phyloP scores from a whole-genome alignment of 2,113 vertebrate genomes.

The Urocitellus parryii region DNA sequence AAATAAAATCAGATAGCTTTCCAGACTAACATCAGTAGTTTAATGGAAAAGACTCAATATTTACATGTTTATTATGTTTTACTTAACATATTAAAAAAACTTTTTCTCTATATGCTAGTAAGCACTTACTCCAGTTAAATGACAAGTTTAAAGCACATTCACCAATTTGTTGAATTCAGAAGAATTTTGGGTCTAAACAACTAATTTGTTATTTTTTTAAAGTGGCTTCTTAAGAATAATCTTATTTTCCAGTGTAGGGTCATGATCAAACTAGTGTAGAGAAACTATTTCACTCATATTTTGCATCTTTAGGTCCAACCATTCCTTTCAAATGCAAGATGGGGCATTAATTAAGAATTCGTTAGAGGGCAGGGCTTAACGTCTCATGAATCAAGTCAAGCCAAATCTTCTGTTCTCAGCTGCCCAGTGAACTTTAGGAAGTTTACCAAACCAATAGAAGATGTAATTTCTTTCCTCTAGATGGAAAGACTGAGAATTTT shows the following conservation, averaged over 20 bases:
- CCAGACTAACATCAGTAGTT: neutral
- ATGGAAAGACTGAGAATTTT: neutral
- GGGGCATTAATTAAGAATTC: neutral
- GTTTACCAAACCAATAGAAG: neutral
- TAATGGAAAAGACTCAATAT: neutral
- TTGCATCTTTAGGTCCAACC: neutral
- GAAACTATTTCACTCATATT: neutral
- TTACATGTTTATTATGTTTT: constrained; percentile 16
- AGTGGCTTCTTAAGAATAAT: neutral
- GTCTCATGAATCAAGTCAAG: neutral
- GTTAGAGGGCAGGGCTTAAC: neutral
- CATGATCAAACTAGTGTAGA: neutral
- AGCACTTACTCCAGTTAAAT: neutral
- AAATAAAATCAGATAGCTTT: neutral
- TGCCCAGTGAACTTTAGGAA: neutral
- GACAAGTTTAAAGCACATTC: neutral
- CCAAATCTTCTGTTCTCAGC: neutral
- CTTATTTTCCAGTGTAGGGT: neutral
- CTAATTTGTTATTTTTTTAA: no score
- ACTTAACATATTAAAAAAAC: neutral
- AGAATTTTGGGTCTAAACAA: no score
- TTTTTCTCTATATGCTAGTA: neutral
- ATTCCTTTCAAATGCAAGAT: constrained; percentile 7
- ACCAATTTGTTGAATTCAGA: neutral
- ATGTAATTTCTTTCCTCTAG: neutral